Base-by-base conservation (phyloP, 2,113 vertebrate genomes). In the Tricholaema leucomelas region DNA sequence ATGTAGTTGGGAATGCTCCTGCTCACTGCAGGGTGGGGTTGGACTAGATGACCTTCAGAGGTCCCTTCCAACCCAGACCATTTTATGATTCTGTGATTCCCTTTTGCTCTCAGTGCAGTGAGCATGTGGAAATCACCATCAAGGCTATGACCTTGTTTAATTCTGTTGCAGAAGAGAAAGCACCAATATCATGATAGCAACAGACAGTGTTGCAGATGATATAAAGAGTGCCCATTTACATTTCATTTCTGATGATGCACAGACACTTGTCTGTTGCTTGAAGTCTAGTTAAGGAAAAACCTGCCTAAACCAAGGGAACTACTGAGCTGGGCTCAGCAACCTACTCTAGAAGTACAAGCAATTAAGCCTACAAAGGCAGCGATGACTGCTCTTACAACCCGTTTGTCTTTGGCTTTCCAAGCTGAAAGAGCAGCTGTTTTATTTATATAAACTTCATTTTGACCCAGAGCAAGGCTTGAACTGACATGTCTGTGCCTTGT, bases 401-500 rank as follows among this genome's bases (percentile, higher is more conserved):
- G 61, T 9, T 4, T 1, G 0, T 10, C 46, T 40, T 15, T 46
- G n/a, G 3, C 17, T 75, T n/a, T 66, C 33, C 36, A 25, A 19
- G 10, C 60, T 15, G 2, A 55, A 78, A 77, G 13, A 46, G 6
- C 23, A 48, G 10, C 2, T 64, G n/a, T 66, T 77, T 67, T 40
- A 30, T 42, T 66, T 27, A 36, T 24, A 33, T 8, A 77, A 67
- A 5, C 31, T 83, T 46, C 21, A 71, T 63, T 90, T 33, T 74
- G 11, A 56, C n/a, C 20, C 42, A 75, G 38, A 60, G 17, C 13
- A 67, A 84, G n/a, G 9, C 38, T 77, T 52, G n/a, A 67, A 74
- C 12, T 35, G 25, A 50, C 2, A 5, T 15, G 77, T 61, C 24
- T 56, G 13, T 24, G 23, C 60, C 63, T 81, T 0, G 0, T 15